Evolutionary conservation across 2,113 vertebrate species (phyloP).

Genomic region (Platycercus adscitus): DNA sequence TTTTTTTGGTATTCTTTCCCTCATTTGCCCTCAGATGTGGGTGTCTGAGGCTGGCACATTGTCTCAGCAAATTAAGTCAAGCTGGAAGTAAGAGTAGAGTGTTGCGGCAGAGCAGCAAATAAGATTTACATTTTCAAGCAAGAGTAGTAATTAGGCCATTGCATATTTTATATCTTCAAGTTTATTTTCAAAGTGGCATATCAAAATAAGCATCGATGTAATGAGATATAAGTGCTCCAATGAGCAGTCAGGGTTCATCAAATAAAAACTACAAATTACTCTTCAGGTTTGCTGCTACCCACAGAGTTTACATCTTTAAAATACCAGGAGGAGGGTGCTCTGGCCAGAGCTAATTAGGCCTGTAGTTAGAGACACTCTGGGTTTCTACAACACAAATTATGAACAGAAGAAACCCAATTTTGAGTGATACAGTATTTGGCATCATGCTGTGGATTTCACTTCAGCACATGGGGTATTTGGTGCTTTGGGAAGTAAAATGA

Average conservation of each 20-base stretch:
- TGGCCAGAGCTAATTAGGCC: neutral
- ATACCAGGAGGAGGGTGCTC: neutral
- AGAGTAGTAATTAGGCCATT: constrained; percentile 39
- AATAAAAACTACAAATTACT: constrained; percentile 23
- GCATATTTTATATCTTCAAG: constrained; percentile 28
- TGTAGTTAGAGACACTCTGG: neutral
- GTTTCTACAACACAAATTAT: neutral
- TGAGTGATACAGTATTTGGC: neutral
- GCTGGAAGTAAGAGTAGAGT: constrained; percentile 13
- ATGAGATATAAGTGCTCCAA: neutral
- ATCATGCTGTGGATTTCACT: neutral
- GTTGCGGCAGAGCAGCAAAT: neutral
- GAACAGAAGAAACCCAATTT: neutral
- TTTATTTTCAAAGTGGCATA: constrained; percentile 21
- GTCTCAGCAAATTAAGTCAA: constrained; percentile 66
- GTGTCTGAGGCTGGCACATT: constrained; percentile 55
- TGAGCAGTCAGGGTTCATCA: neutral
- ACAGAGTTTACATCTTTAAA: neutral
- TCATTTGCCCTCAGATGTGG: constrained; percentile 31
- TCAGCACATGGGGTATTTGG: neutral
- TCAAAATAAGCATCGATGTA: constrained; percentile 20
- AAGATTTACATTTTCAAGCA: constrained; percentile 39
- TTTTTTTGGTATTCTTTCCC: constrained; percentile 25
- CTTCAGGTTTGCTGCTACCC: constrained; percentile 1
- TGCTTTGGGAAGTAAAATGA: neutral